Evolutionary conservation across 2,797 vertebrate genomes (phyloP).

Genomic region (Psittacula echo): DNA sequence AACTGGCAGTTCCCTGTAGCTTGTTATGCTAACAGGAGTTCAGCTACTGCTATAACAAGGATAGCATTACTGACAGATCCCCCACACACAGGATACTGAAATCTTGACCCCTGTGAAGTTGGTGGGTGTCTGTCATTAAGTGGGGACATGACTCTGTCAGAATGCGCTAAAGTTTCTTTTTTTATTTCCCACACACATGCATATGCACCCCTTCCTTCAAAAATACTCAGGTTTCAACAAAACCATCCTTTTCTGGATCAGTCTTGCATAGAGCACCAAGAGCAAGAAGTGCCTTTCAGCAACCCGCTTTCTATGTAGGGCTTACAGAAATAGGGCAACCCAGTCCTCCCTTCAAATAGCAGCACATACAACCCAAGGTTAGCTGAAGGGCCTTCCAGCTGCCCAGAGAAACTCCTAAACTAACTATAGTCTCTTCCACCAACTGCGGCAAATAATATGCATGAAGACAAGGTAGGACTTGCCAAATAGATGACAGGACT

Average conservation of each 20-base stretch:
- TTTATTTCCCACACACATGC: not conserved
- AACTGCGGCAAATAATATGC: not conserved
- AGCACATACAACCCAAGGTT: not conserved
- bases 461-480: not conserved
- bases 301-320: not conserved
- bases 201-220: not conserved
- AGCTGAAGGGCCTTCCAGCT: not conserved
- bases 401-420: not conserved
- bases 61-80: conserved; percentile 56
- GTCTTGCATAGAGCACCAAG: rapidly evolving
- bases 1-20: conserved; percentile 25
- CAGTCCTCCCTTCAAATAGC: rapidly evolving
- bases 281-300: not conserved
- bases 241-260: conserved; percentile 20
- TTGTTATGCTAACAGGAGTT: conserved; percentile 50
- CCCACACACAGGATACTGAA: not conserved
- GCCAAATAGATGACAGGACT: rapidly evolving
- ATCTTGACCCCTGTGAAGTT: conserved; percentile 56
- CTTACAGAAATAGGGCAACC: conserved; percentile 8
- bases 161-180: conserved; percentile 25
- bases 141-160: not conserved
- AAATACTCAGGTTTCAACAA: conserved; percentile 16
- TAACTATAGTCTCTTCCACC: not conserved
- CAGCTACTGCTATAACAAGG: conserved; percentile 60
- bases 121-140: conserved; percentile 58